Base-by-base conservation (phyloP, 37 sponge, comb jelly and placozoan species). In the Spongia lamella region DNA sequence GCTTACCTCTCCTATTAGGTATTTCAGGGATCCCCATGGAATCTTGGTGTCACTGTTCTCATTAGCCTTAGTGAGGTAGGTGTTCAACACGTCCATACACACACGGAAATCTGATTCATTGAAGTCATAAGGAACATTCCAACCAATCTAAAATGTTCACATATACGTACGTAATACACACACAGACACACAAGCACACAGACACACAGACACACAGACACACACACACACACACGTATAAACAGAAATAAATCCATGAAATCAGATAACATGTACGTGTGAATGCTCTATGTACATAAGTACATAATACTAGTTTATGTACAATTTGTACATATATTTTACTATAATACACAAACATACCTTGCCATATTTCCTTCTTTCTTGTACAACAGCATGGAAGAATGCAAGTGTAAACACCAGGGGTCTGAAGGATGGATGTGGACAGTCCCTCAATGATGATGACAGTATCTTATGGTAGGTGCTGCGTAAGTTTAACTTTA, bases 321-420 rank as follows among this genome's bases (percentile, higher is more conserved):
- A n/a, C n/a, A n/a, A n/a, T n/a, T n/a, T n/a, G n/a, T n/a, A n/a
- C n/a, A n/a, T n/a, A n/a, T n/a, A n/a, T n/a, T n/a, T n/a, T n/a
- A n/a, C n/a, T n/a, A n/a, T n/a, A n/a, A n/a, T n/a, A n/a, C n/a
- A n/a, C n/a, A n/a, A n/a, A n/a, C n/a, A n/a, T 53, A 86, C 87
- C 66, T 88, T 94, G 25, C 99, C 99, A 77, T 98, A 98, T 83
- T 98, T 98, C 54, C 99, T 87, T 56, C 99, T 75, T 66, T 98
- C 99, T 66, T 95, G 96, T 7, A 98, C 99, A 60, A 98, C 99
- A 72, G 99, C 99, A 54, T 98, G 99, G 77, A 98, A 98, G 88
- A 98, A 98, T 33, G 93, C 93, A 62, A 98, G 86, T 2, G 90
- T 92, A 57, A 86, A 98, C 29, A 98, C 90, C 38, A 98, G 91